These are phyloP conservation scores for Eupeodes corollae DNA, from an alignment of 1,140 invertebrate species.

Conservation along the genomic window DNA sequence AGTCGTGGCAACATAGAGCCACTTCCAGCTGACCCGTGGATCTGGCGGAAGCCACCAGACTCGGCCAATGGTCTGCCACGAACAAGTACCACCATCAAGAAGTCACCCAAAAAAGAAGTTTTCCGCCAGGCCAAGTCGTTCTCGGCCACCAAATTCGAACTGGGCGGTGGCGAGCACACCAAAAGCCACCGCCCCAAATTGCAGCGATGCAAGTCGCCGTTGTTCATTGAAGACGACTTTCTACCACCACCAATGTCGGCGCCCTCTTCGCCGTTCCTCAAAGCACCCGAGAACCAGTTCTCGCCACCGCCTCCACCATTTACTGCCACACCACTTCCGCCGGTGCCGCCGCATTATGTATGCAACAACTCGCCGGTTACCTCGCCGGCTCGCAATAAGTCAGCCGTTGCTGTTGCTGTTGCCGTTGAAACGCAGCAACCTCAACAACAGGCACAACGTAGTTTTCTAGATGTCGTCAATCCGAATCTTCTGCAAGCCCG, in stretches of 20 bases:
- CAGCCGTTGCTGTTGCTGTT: neutral
- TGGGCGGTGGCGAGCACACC: neutral
- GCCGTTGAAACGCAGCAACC: neutral
- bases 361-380: neutral
- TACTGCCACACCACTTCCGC: neutral
- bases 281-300: conserved; percentile 10
- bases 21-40: conserved; percentile 2
- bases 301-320: neutral
- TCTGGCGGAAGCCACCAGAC: neutral
- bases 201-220: conserved; percentile 4
- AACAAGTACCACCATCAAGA: neutral
- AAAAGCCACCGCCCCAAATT: neutral
- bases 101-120: neutral
- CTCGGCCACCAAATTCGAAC: conserved; percentile 4
- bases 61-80: neutral
- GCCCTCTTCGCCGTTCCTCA: conserved; percentile 21
- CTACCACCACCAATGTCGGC: conserved; percentile 12
- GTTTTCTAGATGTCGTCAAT: conserved; percentile 13
- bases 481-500: conserved; percentile 18
- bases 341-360: neutral
- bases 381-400: neutral
- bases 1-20: conserved; percentile 4
- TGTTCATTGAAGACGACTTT: conserved; percentile 1
- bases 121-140: conserved; percentile 6
- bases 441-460: conserved; percentile 5